Conservation (phyloP, 2,113 vertebrate species). For the Macaca nemestrina region DNA sequence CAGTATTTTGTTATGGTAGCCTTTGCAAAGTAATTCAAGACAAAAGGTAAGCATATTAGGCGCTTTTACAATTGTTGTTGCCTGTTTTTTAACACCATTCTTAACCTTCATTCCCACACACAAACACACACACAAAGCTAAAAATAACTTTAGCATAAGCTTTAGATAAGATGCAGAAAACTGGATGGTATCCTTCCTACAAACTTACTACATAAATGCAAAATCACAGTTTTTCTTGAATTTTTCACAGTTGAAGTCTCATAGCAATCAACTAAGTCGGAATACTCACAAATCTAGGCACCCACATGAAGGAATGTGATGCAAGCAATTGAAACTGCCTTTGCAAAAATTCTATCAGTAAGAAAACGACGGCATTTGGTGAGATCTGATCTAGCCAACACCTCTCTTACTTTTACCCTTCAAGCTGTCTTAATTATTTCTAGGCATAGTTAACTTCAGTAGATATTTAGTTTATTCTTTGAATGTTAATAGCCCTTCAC, state of each 20-base stretch:
- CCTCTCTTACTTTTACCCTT: too few relatives aligned
- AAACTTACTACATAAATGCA: neutral
- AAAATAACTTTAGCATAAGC: neutral
- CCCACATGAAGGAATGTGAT: neutral
- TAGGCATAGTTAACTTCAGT: too few relatives aligned
- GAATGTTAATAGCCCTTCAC: too few relatives aligned
- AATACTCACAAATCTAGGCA: neutral
- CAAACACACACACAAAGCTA: neutral
- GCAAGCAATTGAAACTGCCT: neutral
- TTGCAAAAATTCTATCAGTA: too few relatives aligned
- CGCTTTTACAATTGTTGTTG: neutral
- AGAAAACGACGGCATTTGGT: too few relatives aligned
- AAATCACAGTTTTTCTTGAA: neutral
- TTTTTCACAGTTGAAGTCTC: neutral
- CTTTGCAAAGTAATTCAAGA: neutral
- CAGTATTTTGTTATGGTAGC: neutral
- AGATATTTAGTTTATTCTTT: too few relatives aligned
- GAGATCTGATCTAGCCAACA: too few relatives aligned
- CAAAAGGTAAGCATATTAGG: neutral
- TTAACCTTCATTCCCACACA: neutral
- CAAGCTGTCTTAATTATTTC: too few relatives aligned
- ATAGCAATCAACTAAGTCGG: neutral
- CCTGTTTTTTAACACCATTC: neutral
- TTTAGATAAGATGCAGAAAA: neutral
- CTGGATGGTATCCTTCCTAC: neutral